Percentiles rank a stretch among this genome's conserved stretches.
Conservation (phyloP, 2,113 vertebrate genomes). For the Channa maculata region DNA sequence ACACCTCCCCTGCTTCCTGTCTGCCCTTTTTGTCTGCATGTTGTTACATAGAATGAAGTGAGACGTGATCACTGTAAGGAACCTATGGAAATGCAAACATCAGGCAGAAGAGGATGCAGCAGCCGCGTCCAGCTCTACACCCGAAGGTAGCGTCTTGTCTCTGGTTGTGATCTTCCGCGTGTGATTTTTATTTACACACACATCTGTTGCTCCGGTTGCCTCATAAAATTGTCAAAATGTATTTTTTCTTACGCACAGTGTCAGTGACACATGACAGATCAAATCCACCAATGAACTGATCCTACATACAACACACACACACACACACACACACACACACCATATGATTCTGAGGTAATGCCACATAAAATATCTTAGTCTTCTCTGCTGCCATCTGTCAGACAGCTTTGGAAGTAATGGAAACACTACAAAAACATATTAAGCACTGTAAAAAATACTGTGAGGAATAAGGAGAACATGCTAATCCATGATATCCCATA, state of each 20-base stretch:
- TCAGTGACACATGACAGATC: too few relatives aligned
- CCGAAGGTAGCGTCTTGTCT: constrained; percentile 11
- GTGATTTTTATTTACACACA: constrained; percentile 5
- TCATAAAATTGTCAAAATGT: background rate
- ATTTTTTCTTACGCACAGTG: too few relatives aligned
- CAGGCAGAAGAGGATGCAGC: background rate
- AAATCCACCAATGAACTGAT: background rate
- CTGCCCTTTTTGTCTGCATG: constrained; percentile 14
- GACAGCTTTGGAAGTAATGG: too few relatives aligned
- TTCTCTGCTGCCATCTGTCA: too few relatives aligned
- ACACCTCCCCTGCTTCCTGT: constrained; percentile 28
- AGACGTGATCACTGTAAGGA: constrained; percentile 27
- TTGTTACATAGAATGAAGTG: constrained; percentile 6
- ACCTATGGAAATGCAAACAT: constrained; percentile 17
- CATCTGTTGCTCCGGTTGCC: background rate
- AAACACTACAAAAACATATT: too few relatives aligned
- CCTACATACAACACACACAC: background rate
- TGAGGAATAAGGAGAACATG: too few relatives aligned
- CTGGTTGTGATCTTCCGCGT: background rate
- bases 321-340: background rate
- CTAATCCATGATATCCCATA: too few relatives aligned
- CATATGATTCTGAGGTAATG: too few relatives aligned
- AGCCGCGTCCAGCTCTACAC: constrained; percentile 1
- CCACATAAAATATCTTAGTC: too few relatives aligned
- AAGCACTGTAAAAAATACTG: too few relatives aligned